Evolutionary conservation across 2,797 vertebrate species (phyloP), one percentile per base, ranked within the genome.

Genomic region (Mormyrus proboscirostris): DNA sequence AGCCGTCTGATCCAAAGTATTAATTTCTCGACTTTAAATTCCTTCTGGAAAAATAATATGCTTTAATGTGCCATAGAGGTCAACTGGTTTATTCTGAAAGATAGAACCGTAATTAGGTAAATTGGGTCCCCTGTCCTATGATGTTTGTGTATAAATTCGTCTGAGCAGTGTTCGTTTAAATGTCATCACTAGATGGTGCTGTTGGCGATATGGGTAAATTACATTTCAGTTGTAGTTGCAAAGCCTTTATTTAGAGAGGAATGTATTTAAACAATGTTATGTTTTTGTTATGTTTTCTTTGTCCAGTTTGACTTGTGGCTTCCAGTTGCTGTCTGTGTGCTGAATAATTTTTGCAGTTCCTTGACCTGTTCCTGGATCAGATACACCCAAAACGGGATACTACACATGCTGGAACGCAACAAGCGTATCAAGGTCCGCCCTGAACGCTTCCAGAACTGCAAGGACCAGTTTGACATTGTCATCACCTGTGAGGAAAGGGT

Each of bases 371-470:
- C 50, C 47, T 25, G 59, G 91, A 49, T 90, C 95, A 99, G 99
- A 97, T 99, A 99, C 93, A 99, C 99, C 92, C 99, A 99, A 95
- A 99, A 99, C 0, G 99, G 99, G 69, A 99, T 99, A 92, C 95
- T 99, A 89, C 99, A 99, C 95, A 99, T 99, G 99, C 94, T 99
- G 95, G 98, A 99, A 94, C 97, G 99, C 93, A 99, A 99, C 95
- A 99, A 99, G 94, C 96, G 98, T 90, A 99, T 99, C 94, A 99
- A 99, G 92, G 95, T 96, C 1, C 97, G 98, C 57, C 99, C 99
- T 0, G 99, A 99, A 91, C 95, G 99, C 19, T 99, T 99, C 94
- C 99, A 99, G 94, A 98, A 94, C 94, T 99, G 98, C 95, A 98
- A 97, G 93, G 99, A 99, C 0, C 96, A 97, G 93, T 99, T 99